Base-by-base conservation (phyloP, 2,888 invertebrate species). In the Cheilosia urbana region DNA sequence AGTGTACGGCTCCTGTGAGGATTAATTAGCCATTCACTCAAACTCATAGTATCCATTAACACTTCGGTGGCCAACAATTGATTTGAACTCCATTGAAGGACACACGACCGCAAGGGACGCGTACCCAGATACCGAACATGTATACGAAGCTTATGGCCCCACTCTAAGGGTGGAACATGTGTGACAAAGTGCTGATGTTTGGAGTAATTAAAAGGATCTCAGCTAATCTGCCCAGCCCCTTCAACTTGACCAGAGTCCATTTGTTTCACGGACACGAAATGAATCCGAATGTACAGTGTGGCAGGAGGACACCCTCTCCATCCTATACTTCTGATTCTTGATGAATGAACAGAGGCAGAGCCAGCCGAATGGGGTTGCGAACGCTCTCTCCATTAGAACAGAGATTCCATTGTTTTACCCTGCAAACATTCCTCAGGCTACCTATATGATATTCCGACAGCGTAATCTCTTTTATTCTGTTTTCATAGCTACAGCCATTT, bases 201-300 rank as follows among this genome's bases (percentile, higher is more conserved):
- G 79, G 76, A 89, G 91, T 91, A 91, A 91, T 91, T 91, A 91
- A 91, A 91, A 89, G 90, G 89, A 90, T 90, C 89, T 89, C 88
- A 89, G 90, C 90, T 91, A 90, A 91, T 91, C 91, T 88, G 88
- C 73, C 55, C 19, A 49, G 34, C 75, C 71, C 76, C 57, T 62
- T 72, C 87, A 78, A 75, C 89, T 89, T 91, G 91, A 91, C 90
- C 91, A 90, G 88, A 89, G 90, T 89, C 90, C 91, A 91, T 91
- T 91, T 90, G 90, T 91, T 90, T 90, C 55, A 40, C 49, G 62
- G 49, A 57, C 80, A 76, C 53, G 85, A 81, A 81, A 69, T 76
- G 13, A 76, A 71, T 80, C 66, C 76, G 17, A 77, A 68, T 27
- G 6, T 85, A 60, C 47, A 47, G 34, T 37, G 4, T 4, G 37